Evolutionary conservation across 2,888 invertebrate species (phyloP).

Genomic region (Eupithecia pulchellata): DNA sequence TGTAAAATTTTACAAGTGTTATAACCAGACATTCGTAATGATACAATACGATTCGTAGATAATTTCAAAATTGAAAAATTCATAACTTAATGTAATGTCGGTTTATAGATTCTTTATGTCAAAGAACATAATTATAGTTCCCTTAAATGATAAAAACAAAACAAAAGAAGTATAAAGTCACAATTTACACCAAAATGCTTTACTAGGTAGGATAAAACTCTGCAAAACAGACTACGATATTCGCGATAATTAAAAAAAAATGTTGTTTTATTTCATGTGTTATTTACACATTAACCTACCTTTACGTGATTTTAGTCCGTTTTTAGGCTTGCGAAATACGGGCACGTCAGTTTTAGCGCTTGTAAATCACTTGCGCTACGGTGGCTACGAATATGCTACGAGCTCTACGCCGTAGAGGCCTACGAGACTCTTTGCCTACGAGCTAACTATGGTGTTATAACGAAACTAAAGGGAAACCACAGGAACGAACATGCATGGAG

Average conservation of each 20-base stretch:
- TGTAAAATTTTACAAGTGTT: too few species aligned
- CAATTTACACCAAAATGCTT: too few species aligned
- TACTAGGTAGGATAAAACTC: too few species aligned
- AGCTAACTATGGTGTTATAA: background rate
- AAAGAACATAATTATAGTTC: too few species aligned
- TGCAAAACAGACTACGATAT: too few species aligned
- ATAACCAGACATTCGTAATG: too few species aligned
- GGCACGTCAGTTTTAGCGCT: constrained; percentile 20
- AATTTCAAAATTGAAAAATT: too few species aligned
- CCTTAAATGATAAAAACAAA: too few species aligned
- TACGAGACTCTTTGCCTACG: constrained; percentile 3
- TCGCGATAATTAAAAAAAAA: background rate
- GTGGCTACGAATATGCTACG: constrained; percentile 12
- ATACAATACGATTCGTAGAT: too few species aligned
- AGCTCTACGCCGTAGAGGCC: constrained; percentile 28
- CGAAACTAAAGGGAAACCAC: constrained; percentile 1
- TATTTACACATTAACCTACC: background rate
- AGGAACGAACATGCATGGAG: background rate
- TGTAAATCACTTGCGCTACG: constrained; percentile 28
- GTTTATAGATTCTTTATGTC: too few species aligned
- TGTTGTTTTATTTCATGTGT: background rate
- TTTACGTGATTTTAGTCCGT: constrained; percentile 11
- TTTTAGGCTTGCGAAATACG: constrained; percentile 25
- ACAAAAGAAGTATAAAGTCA: too few species aligned
- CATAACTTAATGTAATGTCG: too few species aligned